A percentile compares a stretch with the other conserved stretches of the same genome.
Evolutionary conservation across 2,113 vertebrate species (phyloP).

Genomic region (Atlantisia rogersi): DNA sequence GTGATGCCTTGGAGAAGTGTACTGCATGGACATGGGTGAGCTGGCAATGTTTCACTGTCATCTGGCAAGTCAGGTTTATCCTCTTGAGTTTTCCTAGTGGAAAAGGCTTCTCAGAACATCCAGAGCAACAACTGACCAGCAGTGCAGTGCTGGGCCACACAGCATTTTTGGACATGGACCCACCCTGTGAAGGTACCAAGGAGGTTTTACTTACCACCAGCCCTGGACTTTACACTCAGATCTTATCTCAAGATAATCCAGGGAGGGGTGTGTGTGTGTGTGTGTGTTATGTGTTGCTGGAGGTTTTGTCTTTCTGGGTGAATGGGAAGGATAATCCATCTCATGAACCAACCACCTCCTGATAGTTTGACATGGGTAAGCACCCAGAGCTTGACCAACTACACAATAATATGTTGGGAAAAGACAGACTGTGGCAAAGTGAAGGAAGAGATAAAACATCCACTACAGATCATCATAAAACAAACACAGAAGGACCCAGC

Average conservation of each 20-base stretch:
- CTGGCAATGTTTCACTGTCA: background rate
- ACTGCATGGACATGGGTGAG: fast-evolving
- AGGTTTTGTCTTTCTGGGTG: background rate
- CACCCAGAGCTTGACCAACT: background rate
- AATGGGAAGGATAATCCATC: background rate
- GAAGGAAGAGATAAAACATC: background rate
- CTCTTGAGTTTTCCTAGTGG: slow-evolving; percentile 16
- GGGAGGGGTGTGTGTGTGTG: background rate
- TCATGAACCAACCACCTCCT: background rate
- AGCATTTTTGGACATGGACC: background rate
- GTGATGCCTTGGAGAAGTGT: background rate
- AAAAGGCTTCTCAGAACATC: background rate
- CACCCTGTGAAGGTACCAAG: too few species aligned
- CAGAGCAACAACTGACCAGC: background rate
- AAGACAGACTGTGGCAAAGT: background rate
- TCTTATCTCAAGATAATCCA: background rate
- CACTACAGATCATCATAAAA: background rate
- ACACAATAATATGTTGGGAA: background rate
- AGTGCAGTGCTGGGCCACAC: background rate
- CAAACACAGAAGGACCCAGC: background rate
- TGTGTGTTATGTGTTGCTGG: background rate
- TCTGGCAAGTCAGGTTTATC: background rate
- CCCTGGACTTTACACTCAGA: background rate
- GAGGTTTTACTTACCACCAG: background rate
- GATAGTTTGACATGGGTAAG: background rate